phyloP scores from a whole-genome alignment of 2,888 invertebrate species.

The Amblyjoppa fuscipennis region DNA sequence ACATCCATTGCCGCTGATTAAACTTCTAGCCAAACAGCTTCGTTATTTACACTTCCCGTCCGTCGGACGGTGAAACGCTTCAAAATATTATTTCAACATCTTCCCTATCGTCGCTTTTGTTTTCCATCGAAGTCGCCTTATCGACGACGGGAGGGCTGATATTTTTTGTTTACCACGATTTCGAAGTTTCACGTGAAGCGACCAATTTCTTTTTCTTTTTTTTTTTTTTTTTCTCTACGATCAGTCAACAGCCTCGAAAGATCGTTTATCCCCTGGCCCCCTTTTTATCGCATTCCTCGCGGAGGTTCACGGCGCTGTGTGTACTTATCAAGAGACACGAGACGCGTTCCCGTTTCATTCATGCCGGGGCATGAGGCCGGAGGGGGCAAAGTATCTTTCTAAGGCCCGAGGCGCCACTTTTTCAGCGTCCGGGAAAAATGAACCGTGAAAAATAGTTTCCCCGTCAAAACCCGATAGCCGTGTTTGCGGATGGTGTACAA shows the following conservation, averaged over 20 bases:
- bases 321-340: conserved; percentile 13
- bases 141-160: neutral
- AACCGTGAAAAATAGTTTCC: conserved; percentile 28
- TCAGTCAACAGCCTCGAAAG: conserved; percentile 34
- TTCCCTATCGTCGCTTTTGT: neutral
- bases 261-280: neutral
- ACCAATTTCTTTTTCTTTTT: neutral
- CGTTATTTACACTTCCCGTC: neutral
- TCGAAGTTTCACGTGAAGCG: neutral
- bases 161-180: neutral
- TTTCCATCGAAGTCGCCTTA: neutral
- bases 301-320: conserved; percentile 17
- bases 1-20: conserved; percentile 17
- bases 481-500: conserved; percentile 44
- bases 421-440: conserved; percentile 13
- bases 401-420: neutral
- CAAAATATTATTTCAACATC: conserved; percentile 1
- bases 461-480: neutral
- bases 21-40: conserved; percentile 9
- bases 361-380: conserved; percentile 25
- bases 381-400: neutral
- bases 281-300: conserved; percentile 59
- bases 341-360: conserved; percentile 46
- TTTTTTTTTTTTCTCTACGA: conserved; percentile 2
- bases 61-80: neutral